Evolutionary conservation across 2,888 invertebrate genomes (phyloP).

Genomic region (Hypomecis punctinalis): DNA sequence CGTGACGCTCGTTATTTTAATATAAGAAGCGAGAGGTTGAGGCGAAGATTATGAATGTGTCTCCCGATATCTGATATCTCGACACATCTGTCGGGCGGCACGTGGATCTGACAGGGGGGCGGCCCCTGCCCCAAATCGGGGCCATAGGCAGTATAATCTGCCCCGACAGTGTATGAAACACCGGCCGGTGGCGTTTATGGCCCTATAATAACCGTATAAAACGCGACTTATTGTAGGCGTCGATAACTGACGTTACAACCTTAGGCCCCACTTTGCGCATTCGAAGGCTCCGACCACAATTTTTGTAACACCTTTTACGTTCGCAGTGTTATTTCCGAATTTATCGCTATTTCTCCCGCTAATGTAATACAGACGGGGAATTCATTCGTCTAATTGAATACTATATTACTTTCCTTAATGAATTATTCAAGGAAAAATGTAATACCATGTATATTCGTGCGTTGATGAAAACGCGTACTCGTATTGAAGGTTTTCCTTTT

Average conservation of each 20-base stretch:
- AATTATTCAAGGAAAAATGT: conserved; percentile 43
- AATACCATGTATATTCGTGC: conserved; percentile 35
- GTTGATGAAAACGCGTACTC: conserved; percentile 40
- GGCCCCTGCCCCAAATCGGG: conserved; percentile 62
- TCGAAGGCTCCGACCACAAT: conserved; percentile 52
- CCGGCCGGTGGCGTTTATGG: conserved; percentile 84
- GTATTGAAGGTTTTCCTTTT: conserved; percentile 47
- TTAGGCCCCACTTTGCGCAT: conserved; percentile 68
- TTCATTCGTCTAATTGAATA: conserved; percentile 58
- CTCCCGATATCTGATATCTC: conserved; percentile 83
- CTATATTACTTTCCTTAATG: conserved; percentile 45
- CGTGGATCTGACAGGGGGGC: conserved; percentile 78
- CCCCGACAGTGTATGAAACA: conserved; percentile 82
- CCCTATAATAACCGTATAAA: conserved; percentile 85
- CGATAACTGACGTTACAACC: conserved; percentile 81
- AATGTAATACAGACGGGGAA: conserved; percentile 49
- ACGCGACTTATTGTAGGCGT: conserved; percentile 84
- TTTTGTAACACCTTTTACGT: conserved; percentile 58
- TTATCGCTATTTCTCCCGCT: conserved; percentile 54
- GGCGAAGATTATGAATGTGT: conserved; percentile 83
- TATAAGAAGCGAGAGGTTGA: conserved; percentile 78
- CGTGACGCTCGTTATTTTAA: conserved; percentile 73
- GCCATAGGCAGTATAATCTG: conserved; percentile 80
- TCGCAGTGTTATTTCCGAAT: conserved; percentile 50
- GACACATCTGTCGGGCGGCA: conserved; percentile 82